These are phyloP conservation scores for Cheilinus undulatus DNA, from an alignment of 2,113 vertebrate genomes.

Conservation along the genomic window DNA sequence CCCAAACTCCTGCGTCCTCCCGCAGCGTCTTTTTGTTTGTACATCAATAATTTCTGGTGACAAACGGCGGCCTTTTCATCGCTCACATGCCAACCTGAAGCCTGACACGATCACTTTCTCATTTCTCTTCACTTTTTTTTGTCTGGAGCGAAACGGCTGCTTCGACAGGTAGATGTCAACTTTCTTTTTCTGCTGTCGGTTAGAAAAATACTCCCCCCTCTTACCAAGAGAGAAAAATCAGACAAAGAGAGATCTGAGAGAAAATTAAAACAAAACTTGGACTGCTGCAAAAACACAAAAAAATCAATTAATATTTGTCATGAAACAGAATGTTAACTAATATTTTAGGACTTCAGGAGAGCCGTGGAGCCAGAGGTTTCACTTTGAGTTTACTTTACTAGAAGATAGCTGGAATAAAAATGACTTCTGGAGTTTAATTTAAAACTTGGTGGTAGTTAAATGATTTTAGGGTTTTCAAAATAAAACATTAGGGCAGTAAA, in stretches of 20 bases:
- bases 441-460: too few species aligned
- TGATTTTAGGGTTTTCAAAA: too few species aligned
- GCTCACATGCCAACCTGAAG: slow-evolving; percentile 58
- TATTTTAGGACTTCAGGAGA: neutral
- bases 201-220: slow-evolving; percentile 35
- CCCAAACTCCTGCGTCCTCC: slow-evolving; percentile 54
- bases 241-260: neutral
- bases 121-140: slow-evolving; percentile 33
- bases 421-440: too few species aligned
- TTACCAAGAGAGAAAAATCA: neutral
- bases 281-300: neutral
- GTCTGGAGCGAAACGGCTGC: neutral
- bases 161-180: slow-evolving; percentile 57
- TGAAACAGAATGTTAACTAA: slow-evolving; percentile 10
- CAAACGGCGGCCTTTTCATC: slow-evolving; percentile 58
- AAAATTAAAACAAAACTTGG: neutral
- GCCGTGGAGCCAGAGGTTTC: neutral
- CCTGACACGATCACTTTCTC: slow-evolving; percentile 52
- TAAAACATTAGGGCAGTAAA: too few species aligned
- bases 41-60: slow-evolving; percentile 69
- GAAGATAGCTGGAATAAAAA: neutral
- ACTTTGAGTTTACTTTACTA: neutral
- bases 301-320: neutral
- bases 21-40: slow-evolving; percentile 66
- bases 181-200: slow-evolving; percentile 34